Evolutionary conservation across 2,113 vertebrate species (phyloP).

Genomic region (Clarias macrocephalus): DNA sequence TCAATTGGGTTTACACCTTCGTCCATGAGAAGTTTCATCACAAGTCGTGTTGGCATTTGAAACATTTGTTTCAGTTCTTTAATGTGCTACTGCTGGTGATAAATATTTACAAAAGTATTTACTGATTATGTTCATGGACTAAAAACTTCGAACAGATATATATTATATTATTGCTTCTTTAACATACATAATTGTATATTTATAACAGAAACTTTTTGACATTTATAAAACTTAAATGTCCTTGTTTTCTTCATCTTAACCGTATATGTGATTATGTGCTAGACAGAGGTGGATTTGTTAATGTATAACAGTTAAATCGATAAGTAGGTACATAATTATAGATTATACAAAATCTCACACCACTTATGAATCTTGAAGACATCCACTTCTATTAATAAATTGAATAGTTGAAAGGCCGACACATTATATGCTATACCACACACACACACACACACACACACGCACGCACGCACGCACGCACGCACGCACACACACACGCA

Average conservation of each 20-base stretch:
- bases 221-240: neutral
- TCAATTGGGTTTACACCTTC: too few relatives aligned
- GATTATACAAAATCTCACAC: neutral
- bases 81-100: neutral
- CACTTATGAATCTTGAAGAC: neutral
- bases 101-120: neutral
- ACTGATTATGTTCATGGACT: neutral
- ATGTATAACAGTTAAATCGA: neutral
- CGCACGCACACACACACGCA: constrained; percentile 16
- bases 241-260: neutral
- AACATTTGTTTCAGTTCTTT: neutral
- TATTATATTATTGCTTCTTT: neutral
- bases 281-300: neutral
- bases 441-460: neutral
- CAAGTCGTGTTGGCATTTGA: neutral
- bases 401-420: neutral
- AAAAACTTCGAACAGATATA: neutral
- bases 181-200: neutral
- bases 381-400: neutral
- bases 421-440: neutral
- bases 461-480: too few relatives aligned
- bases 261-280: neutral
- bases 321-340: neutral
- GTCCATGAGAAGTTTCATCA: too few relatives aligned
- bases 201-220: neutral